A percentile compares a stretch with the other conserved stretches of the same genome.
Evolutionary conservation across 2,888 invertebrate species (phyloP).

Genomic region (Megalurothrips usitatus): DNA sequence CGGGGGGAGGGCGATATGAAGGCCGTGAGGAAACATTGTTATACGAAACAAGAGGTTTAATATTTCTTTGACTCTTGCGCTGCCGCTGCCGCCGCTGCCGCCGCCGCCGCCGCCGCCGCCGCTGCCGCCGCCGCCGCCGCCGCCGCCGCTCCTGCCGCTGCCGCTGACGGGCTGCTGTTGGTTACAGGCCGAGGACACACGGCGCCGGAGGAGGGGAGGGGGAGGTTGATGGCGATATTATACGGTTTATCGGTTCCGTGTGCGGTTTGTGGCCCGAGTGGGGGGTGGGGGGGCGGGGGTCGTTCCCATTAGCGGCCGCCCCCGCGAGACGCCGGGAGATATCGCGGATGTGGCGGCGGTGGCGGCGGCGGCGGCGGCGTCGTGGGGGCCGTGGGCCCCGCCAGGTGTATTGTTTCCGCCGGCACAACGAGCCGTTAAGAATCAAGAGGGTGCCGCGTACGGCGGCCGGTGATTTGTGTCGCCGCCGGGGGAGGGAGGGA

Average conservation of each 20-base stretch:
- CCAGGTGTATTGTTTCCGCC: constrained; percentile 12
- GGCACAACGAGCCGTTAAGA: constrained; percentile 11
- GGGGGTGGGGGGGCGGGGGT: neutral
- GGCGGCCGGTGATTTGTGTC: neutral
- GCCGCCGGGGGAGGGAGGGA: neutral
- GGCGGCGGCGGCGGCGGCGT: neutral
- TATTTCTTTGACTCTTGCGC: too few species aligned
- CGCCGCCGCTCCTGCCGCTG: too few species aligned
- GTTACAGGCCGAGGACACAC: too few species aligned
- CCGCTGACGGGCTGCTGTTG: too few species aligned
- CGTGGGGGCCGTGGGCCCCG: neutral
- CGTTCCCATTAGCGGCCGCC: neutral
- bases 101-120: too few species aligned
- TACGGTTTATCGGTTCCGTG: neutral
- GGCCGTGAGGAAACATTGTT: too few species aligned
- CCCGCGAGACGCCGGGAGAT: constrained; percentile 9
- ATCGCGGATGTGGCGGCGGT: neutral
- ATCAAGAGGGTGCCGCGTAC: neutral
- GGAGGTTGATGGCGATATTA: neutral
- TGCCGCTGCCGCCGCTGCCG: too few species aligned
- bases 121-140: too few species aligned
- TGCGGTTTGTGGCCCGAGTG: neutral
- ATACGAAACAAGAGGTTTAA: too few species aligned
- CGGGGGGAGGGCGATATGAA: too few species aligned
- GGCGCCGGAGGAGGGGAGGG: too few species aligned